Evolutionary conservation across 1,140 invertebrate genomes (phyloP).

Genomic region (Procambarus clarkii): DNA sequence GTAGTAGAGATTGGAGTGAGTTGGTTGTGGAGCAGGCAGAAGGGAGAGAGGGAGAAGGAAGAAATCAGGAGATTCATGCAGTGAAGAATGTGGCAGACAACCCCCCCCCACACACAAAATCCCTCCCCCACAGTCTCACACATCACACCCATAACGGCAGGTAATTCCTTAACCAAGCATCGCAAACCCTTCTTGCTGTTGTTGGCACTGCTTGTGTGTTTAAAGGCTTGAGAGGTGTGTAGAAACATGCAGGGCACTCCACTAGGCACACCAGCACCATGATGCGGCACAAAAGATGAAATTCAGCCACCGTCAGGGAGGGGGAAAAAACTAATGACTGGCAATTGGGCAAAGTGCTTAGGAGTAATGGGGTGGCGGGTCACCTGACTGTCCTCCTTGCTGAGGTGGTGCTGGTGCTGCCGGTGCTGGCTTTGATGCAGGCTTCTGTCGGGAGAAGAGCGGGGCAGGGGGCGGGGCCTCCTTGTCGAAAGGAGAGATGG

Average conservation of each 20-base stretch:
- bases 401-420: constrained; percentile 19
- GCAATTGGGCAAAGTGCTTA: constrained; percentile 29
- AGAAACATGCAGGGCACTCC: constrained; percentile 44
- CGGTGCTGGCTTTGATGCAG: constrained; percentile 27
- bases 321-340: neutral
- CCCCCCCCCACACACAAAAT: too few species aligned
- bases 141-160: constrained; percentile 15
- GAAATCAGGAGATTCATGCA: constrained; percentile 58
- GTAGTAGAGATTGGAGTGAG: constrained; percentile 50
- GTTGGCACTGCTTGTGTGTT: constrained; percentile 22
- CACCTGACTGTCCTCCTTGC: constrained; percentile 57
- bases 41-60: constrained; percentile 53
- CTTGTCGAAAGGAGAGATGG: constrained; percentile 43
- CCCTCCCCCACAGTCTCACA: constrained; percentile 40
- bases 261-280: constrained; percentile 30
- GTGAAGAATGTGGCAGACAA: constrained; percentile 24
- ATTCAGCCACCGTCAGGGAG: constrained; percentile 17
- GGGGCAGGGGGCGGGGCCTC: constrained; percentile 47
- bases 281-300: neutral
- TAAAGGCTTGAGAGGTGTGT: constrained; percentile 13
- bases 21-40: constrained; percentile 46
- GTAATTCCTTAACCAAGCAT: constrained; percentile 11
- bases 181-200: constrained; percentile 5
- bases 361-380: constrained; percentile 36
- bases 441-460: constrained; percentile 39